Conservation (phyloP, 2,797 vertebrate genomes). For the Rhinatrema bivittatum region DNA sequence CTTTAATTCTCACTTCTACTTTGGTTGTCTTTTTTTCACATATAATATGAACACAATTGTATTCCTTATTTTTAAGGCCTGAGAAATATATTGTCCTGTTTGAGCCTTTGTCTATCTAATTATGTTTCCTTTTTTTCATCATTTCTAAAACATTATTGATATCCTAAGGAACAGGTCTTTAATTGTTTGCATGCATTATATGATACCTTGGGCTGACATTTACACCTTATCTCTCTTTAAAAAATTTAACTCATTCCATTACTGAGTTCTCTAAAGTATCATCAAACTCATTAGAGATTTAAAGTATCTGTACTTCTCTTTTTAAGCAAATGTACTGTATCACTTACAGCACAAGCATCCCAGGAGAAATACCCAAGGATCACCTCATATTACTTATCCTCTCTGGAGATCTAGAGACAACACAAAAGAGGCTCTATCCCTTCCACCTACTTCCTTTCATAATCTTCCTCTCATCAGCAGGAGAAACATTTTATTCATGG, state of each 20-base stretch:
- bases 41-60: too few species aligned
- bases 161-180: too few species aligned
- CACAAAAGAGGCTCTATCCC: background rate
- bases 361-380: background rate
- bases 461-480: conserved; percentile 3
- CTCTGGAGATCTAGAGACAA: background rate
- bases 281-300: conserved; percentile 21
- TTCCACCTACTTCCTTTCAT: background rate
- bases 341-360: background rate
- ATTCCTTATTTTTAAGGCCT: too few species aligned
- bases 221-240: conserved; percentile 26
- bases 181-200: conserved; percentile 44
- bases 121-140: too few species aligned
- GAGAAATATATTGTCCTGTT: too few species aligned
- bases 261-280: conserved; percentile 20
- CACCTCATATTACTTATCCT: background rate
- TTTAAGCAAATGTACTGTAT: conserved; percentile 15
- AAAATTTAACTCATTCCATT: conserved; percentile 26
- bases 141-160: too few species aligned
- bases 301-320: conserved; percentile 8
- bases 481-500: conserved; percentile 9
- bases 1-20: too few species aligned
- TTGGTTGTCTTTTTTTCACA: too few species aligned
- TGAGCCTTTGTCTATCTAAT: too few species aligned
- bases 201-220: conserved; percentile 26